A percentile compares a stretch with the other conserved stretches of the same genome.
Conservation (phyloP, 2,888 invertebrate genomes). For the Acrocyrtus sp. region DNA sequence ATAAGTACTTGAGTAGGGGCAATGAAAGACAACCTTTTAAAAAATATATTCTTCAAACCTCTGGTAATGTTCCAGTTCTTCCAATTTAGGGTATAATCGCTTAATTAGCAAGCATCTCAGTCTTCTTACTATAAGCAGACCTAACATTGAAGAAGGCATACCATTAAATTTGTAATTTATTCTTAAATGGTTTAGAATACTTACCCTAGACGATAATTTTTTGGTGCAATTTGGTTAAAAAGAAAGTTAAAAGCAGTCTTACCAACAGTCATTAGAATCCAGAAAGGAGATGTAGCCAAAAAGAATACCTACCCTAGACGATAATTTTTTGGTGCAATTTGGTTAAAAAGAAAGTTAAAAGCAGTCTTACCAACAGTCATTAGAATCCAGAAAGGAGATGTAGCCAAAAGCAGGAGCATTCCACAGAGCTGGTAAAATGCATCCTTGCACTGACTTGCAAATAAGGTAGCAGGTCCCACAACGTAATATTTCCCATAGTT, state of each 20-base stretch:
- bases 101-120: conserved; percentile 28
- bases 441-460: conserved; percentile 26
- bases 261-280: conserved; percentile 27
- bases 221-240: too few species aligned
- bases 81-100: conserved; percentile 21
- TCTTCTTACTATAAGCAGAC: conserved; percentile 30
- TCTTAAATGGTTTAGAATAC: too few species aligned
- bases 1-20: too few species aligned
- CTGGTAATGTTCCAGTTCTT: conserved; percentile 7
- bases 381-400: conserved; percentile 16
- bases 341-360: too few species aligned
- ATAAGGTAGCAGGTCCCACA: conserved; percentile 9
- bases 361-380: conserved; percentile 31
- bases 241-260: too few species aligned
- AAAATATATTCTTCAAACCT: too few species aligned
- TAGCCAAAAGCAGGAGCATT: conserved; percentile 15
- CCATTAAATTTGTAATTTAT: too few species aligned
- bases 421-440: conserved; percentile 30
- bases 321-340: too few species aligned
- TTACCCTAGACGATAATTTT: too few species aligned
- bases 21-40: too few species aligned
- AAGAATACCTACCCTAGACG: too few species aligned
- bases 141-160: too few species aligned
- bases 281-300: conserved; percentile 3
- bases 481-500: conserved; percentile 39